Evolutionary conservation across 1,140 invertebrate genomes (phyloP).

Genomic region (Watersipora subatra): DNA sequence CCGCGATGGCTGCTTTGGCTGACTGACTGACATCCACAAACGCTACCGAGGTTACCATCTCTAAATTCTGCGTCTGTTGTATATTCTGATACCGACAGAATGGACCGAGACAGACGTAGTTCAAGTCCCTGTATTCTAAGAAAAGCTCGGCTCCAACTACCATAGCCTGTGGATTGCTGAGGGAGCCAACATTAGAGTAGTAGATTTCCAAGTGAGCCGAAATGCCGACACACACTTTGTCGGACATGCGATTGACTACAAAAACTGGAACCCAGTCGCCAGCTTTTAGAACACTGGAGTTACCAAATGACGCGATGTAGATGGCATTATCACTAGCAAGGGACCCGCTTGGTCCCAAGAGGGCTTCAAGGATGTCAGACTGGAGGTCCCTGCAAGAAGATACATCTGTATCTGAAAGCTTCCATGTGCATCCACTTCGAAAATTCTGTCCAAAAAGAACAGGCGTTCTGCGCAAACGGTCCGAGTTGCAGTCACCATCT

Average conservation of each 20-base stretch:
- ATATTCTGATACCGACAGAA: slow-evolving; percentile 16
- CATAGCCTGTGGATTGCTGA: slow-evolving; percentile 40
- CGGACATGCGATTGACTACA: slow-evolving; percentile 21
- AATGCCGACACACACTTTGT: slow-evolving; percentile 38
- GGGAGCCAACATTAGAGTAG: slow-evolving; percentile 41
- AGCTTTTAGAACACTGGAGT: slow-evolving; percentile 38
- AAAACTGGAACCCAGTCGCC: slow-evolving; percentile 47
- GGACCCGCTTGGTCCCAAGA: not conserved
- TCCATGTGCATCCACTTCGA: slow-evolving; percentile 18
- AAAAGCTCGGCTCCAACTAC: slow-evolving; percentile 41
- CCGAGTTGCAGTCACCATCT: slow-evolving; percentile 19
- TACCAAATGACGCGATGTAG: slow-evolving; percentile 49
- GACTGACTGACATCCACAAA: slow-evolving; percentile 50
- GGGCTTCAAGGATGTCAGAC: not conserved
- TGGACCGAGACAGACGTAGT: slow-evolving; percentile 20
- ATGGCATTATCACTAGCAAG: not conserved
- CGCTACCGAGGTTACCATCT: slow-evolving; percentile 38
- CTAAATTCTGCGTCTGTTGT: slow-evolving; percentile 12
- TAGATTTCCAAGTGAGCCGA: slow-evolving; percentile 41
- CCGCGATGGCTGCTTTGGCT: slow-evolving; percentile 44
- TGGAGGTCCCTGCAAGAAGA: not conserved
- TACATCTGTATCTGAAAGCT: not conserved
- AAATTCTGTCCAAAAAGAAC: slow-evolving; percentile 25
- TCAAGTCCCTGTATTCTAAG: not conserved
- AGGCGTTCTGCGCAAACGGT: slow-evolving; percentile 12